Conservation (phyloP, 2,797 vertebrate genomes). For the Molossus alvarezi region DNA sequence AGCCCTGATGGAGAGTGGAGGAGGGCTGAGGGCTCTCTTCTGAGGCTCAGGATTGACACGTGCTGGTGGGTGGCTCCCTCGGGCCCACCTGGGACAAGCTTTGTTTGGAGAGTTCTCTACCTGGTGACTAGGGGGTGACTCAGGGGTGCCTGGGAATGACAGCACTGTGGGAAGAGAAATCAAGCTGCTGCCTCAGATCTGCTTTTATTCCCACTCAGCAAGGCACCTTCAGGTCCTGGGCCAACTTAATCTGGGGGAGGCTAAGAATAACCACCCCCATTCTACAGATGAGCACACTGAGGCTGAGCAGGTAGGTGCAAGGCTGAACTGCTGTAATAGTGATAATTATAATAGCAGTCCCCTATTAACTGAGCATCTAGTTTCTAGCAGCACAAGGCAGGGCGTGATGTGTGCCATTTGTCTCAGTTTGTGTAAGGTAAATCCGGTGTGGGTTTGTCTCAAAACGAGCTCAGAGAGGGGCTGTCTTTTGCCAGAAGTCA, state of each 20-base stretch:
- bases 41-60: background rate
- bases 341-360: fast-evolving
- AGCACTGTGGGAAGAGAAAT: slow-evolving; percentile 18
- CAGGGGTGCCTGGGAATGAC: slow-evolving; percentile 68
- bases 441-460: fast-evolving
- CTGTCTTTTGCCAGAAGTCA: background rate
- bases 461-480: background rate
- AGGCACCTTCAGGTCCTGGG: background rate
- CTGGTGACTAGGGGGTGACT: slow-evolving; percentile 75
- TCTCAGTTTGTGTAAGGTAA: background rate
- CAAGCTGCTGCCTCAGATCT: background rate
- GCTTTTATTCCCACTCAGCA: background rate
- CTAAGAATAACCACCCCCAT: background rate
- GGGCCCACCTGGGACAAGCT: background rate
- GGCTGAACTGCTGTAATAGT: background rate
- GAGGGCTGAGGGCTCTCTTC: background rate
- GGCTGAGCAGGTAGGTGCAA: fast-evolving
- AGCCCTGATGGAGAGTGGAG: background rate
- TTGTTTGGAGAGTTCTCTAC: background rate
- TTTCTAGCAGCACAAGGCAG: background rate
- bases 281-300: slow-evolving; percentile 36
- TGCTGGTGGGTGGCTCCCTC: background rate
- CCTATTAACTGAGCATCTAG: fast-evolving
- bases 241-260: background rate
- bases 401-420: fast-evolving